Conservation (phyloP, 2,888 invertebrate species). For the Andrena dorsata region DNA sequence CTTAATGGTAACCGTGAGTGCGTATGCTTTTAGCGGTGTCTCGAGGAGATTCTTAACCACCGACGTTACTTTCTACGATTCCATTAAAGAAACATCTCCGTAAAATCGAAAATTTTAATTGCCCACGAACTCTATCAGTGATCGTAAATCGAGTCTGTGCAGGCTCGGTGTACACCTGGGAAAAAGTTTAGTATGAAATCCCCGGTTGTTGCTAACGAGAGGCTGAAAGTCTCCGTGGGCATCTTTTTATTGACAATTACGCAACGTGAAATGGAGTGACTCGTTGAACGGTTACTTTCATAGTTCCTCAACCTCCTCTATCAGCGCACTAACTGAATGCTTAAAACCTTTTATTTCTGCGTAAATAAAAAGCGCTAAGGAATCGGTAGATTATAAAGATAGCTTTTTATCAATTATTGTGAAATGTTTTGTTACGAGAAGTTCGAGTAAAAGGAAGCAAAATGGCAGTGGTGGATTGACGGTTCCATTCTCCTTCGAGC, state of each 20-base stretch:
- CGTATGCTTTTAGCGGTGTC: neutral
- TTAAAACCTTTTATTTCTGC: too few species aligned
- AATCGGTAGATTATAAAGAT: too few species aligned
- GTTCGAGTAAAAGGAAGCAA: neutral
- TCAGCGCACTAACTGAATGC: neutral
- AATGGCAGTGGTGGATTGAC: too few species aligned
- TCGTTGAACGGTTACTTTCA: neutral
- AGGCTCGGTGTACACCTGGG: neutral
- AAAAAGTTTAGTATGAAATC: neutral
- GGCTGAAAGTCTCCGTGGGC: slow-evolving; percentile 11
- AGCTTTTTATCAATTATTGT: too few species aligned
- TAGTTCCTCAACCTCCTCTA: neutral
- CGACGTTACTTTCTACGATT: slow-evolving; percentile 4
- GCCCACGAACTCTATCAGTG: neutral
- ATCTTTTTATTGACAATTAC: slow-evolving; percentile 29
- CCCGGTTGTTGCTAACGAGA: slow-evolving; percentile 6
- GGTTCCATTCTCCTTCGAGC: too few species aligned
- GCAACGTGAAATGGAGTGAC: slow-evolving; percentile 8
- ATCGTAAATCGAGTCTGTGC: neutral
- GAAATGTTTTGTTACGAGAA: neutral
- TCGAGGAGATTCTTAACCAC: neutral
- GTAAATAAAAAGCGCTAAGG: too few species aligned
- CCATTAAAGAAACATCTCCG: neutral
- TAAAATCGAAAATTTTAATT: neutral
- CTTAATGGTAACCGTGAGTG: neutral